Evolutionary conservation across 2,888 invertebrate genomes (phyloP).

Genomic region (Calameuta pallipes): DNA sequence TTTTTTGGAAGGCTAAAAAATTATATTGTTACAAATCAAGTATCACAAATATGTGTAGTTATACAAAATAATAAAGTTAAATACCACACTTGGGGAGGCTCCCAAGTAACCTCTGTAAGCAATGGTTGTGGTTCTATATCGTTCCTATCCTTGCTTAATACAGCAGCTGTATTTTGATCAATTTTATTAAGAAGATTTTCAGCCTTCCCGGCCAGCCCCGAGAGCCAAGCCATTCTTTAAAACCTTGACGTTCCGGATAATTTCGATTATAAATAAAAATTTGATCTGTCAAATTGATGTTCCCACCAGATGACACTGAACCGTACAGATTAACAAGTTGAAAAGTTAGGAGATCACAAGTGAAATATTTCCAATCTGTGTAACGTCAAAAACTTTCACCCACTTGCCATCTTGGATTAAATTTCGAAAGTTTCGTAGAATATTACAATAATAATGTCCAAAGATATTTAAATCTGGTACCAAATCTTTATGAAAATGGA

Average conservation of each 20-base stretch:
- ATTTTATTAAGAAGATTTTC: slow-evolving; percentile 80
- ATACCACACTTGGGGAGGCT: slow-evolving; percentile 30
- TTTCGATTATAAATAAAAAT: not conserved
- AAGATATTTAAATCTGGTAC: not conserved
- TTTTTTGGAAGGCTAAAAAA: not conserved
- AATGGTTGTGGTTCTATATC: slow-evolving; percentile 41
- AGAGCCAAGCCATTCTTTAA: slow-evolving; percentile 76
- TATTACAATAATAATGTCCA: not conserved
- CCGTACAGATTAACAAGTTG: not conserved
- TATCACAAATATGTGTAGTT: not conserved
- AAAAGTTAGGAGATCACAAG: not conserved
- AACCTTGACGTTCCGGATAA: not conserved
- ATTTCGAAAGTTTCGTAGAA: not conserved
- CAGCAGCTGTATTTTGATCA: slow-evolving; percentile 79
- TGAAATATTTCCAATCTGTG: not conserved
- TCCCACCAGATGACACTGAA: not conserved
- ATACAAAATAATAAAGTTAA: not conserved
- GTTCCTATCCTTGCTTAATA: slow-evolving; percentile 65
- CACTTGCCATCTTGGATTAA: not conserved
- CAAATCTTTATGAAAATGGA: not conserved
- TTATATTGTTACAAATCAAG: not conserved
- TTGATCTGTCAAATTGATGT: not conserved
- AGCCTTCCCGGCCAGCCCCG: slow-evolving; percentile 78
- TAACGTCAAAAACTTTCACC: not conserved
- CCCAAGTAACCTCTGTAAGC: slow-evolving; percentile 55